phyloP scores from a whole-genome alignment of 2,113 vertebrate genomes.

The Formicarius rufipectus region DNA sequence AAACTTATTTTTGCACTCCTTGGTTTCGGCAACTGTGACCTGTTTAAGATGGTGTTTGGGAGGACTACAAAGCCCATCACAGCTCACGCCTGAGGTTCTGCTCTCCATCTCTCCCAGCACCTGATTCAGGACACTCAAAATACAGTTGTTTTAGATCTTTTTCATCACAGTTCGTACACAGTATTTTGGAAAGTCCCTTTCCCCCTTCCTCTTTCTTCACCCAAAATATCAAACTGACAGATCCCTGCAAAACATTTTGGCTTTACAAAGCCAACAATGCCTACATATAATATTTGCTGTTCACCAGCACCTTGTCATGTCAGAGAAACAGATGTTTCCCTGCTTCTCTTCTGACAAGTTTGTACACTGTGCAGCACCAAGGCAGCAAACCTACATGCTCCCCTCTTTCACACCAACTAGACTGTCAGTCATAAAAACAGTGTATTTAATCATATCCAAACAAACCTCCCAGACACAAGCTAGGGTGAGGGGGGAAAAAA shows the following conservation, averaged over 20 bases:
- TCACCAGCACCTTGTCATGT: background rate
- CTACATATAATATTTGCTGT: background rate
- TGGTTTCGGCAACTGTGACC: background rate
- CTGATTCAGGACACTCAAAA: background rate
- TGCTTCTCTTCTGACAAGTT: background rate
- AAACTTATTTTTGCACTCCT: rapidly evolving
- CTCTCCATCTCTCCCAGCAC: background rate
- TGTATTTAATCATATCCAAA: background rate
- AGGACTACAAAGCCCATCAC: background rate
- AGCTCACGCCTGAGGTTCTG: background rate
- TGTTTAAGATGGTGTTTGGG: background rate
- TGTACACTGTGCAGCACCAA: background rate
- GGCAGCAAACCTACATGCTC: background rate
- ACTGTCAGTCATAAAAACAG: background rate
- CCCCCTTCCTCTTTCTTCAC: background rate
- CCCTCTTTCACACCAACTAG: background rate
- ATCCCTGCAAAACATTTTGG: background rate
- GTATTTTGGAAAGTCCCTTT: background rate
- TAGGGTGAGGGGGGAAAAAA: background rate
- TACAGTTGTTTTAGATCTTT: background rate
- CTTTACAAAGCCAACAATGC: background rate
- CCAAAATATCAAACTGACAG: background rate
- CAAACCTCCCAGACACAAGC: background rate
- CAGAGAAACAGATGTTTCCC: background rate
- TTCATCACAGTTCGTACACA: background rate